phyloP scores from a whole-genome alignment of 1,140 invertebrate genomes.

The Druon quercuslanigerum region DNA sequence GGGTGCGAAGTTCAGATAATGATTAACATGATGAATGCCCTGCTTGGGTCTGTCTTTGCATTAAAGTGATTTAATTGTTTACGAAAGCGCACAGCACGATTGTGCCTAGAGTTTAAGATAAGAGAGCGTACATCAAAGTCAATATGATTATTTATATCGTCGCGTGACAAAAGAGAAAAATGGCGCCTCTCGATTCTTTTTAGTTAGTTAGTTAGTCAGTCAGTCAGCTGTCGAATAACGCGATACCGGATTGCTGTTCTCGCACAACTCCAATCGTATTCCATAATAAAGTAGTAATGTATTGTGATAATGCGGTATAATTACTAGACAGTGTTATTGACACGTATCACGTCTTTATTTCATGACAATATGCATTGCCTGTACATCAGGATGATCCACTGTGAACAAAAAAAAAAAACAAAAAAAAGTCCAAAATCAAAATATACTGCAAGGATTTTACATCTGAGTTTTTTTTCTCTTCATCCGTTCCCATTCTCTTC shows the following conservation, averaged over 20 bases:
- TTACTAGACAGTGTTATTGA: slow-evolving; percentile 39
- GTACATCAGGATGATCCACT: slow-evolving; percentile 42
- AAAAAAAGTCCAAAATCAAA: slow-evolving; percentile 46
- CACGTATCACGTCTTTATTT: slow-evolving; percentile 47
- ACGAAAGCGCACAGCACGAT: neutral
- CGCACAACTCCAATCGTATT: slow-evolving; percentile 60
- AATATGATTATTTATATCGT: slow-evolving; percentile 34
- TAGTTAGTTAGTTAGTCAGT: slow-evolving; percentile 8
- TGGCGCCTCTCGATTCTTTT: slow-evolving; percentile 7
- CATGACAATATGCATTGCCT: slow-evolving; percentile 42
- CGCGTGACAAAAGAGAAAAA: slow-evolving; percentile 34
- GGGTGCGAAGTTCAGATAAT: slow-evolving; percentile 18
- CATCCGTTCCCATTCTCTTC: neutral
- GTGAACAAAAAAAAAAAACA: slow-evolving; percentile 19
- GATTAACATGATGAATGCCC: slow-evolving; percentile 26
- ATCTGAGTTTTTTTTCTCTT: slow-evolving; percentile 60
- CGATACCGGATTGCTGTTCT: slow-evolving; percentile 42
- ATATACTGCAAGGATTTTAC: slow-evolving; percentile 49
- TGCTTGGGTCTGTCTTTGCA: slow-evolving; percentile 17
- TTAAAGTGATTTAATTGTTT: slow-evolving; percentile 31
- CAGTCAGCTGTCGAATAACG: slow-evolving; percentile 37
- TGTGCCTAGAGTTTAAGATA: slow-evolving; percentile 20
- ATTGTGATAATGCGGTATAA: slow-evolving; percentile 68
- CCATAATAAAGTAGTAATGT: slow-evolving; percentile 64
- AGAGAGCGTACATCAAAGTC: slow-evolving; percentile 15